A percentile compares a stretch with the other conserved stretches of the same genome.
phyloP scores from a whole-genome alignment of 1,140 invertebrate species.

The Globodera rostochiensis region DNA sequence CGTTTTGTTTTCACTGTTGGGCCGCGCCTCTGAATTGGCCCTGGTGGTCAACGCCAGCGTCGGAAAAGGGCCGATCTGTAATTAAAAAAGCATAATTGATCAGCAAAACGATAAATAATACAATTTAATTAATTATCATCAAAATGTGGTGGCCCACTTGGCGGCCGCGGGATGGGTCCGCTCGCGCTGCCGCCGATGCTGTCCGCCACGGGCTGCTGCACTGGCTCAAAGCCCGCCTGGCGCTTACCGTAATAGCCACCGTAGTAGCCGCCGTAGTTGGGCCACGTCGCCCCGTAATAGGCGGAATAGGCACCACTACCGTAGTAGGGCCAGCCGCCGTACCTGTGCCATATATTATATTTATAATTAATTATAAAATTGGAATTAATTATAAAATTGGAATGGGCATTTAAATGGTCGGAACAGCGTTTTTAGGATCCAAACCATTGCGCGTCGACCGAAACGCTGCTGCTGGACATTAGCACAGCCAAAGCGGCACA shows the following conservation, averaged over 20 bases:
- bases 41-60: not conserved
- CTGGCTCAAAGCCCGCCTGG: slow-evolving; percentile 12
- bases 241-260: slow-evolving; percentile 4
- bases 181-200: not conserved
- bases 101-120: too few relatives aligned
- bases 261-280: slow-evolving; percentile 6
- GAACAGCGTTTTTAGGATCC: too few relatives aligned
- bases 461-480: not conserved
- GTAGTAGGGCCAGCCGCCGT: slow-evolving; percentile 5
- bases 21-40: not conserved
- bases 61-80: not conserved
- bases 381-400: not conserved
- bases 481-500: not conserved
- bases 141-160: not conserved
- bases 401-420: too few relatives aligned
- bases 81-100: too few relatives aligned
- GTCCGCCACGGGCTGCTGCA: slow-evolving; percentile 14
- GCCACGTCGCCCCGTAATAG: not conserved
- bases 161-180: not conserved
- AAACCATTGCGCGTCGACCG: slow-evolving; percentile 6
- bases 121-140: not conserved
- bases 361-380: not conserved
- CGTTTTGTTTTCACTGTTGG: not conserved
- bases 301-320: not conserved
- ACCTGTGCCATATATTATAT: not conserved